phyloP scores from a whole-genome alignment of 2,797 vertebrate genomes.

The Melanotaenia parkinsoni region DNA sequence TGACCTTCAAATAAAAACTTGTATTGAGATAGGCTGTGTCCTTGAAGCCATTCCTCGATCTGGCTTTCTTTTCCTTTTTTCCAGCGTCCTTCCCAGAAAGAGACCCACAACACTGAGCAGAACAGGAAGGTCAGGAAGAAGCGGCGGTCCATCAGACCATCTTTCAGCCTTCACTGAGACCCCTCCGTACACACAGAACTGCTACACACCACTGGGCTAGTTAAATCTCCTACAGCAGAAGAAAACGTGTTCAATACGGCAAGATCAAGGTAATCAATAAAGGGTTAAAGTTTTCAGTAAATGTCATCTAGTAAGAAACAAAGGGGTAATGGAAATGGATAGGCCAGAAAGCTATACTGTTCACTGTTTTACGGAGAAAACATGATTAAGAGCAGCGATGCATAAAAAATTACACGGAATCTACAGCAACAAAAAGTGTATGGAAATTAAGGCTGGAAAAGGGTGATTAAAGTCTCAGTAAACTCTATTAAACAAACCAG shows the following conservation, averaged over 20 bases:
- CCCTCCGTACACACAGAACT: constrained; percentile 59
- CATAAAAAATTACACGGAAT: constrained; percentile 46
- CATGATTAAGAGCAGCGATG: constrained; percentile 23
- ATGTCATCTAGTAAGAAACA: not conserved
- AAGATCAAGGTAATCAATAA: not conserved
- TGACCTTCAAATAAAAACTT: constrained; percentile 91
- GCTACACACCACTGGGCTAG: constrained; percentile 28
- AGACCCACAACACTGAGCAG: constrained; percentile 83
- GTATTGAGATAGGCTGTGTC: constrained; percentile 85
- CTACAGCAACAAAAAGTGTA: constrained; percentile 35
- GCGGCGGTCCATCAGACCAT: constrained; percentile 88
- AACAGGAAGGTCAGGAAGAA: constrained; percentile 86
- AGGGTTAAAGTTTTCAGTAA: not conserved
- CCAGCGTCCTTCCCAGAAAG: constrained; percentile 89
- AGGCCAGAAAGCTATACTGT: not conserved
- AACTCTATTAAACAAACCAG: not conserved
- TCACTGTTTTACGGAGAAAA: not conserved
- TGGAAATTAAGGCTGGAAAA: constrained; percentile 41
- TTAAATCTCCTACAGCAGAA: constrained; percentile 48
- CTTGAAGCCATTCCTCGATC: constrained; percentile 87
- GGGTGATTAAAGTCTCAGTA: constrained; percentile 24
- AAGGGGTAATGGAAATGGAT: not conserved
- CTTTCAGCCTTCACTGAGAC: constrained; percentile 78
- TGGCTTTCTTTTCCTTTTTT: constrained; percentile 84
- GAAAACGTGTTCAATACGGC: constrained; percentile 10